Evolutionary conservation across 2,797 vertebrate species (phyloP), one percentile per base, ranked within the genome.

Genomic region (Manis crassicaudata): DNA sequence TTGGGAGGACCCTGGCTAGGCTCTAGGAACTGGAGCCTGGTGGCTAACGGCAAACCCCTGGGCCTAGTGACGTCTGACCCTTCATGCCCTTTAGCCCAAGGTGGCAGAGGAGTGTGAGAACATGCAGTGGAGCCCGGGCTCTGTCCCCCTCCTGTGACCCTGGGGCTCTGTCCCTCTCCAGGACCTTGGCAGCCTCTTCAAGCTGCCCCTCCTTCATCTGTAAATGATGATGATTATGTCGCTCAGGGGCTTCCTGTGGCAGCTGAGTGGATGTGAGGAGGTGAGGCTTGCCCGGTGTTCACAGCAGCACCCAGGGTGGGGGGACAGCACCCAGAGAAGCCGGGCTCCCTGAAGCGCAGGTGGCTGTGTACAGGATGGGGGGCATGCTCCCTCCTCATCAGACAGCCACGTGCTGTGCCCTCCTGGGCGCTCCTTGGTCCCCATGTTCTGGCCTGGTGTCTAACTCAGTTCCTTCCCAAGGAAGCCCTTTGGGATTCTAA

Each of bases 41-140:
- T 25, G 12, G 16, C 50, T 50, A 21, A 72, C 6, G 58, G 16
- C 0, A n/a, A 13, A 81, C 2, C 37, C 3, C 1, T 10, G 9
- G 23, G 37, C 43, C 46, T 18, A 1, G 21, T 3, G 18, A 63
- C 3, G 63, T 40, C 9, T 3, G 0, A 40, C 23, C 70, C 25
- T 23, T 32, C 32, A 25, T 1, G 8, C 37, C 40, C 25, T 37
- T 52, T 7, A 18, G 52, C 29, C 63, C 14, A 56, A 82, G 29
- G 8, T 20, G 4, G 43, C 9, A 10, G 18, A 12, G 32, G n/a
- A 29, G 4, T 46, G n/a, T 25, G 14, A n/a, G 35, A 52, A 10
- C 8, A 5, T 77, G 35, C 1, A 52, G 16, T 67, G 56, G 52
- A 81, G 73, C 20, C 23, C 52, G 12, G 8, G 23, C 65, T 27